Evolutionary conservation across 2,888 invertebrate species (phyloP), one percentile per base, ranked within the genome.

Genomic region (Melanophora roralis): DNA sequence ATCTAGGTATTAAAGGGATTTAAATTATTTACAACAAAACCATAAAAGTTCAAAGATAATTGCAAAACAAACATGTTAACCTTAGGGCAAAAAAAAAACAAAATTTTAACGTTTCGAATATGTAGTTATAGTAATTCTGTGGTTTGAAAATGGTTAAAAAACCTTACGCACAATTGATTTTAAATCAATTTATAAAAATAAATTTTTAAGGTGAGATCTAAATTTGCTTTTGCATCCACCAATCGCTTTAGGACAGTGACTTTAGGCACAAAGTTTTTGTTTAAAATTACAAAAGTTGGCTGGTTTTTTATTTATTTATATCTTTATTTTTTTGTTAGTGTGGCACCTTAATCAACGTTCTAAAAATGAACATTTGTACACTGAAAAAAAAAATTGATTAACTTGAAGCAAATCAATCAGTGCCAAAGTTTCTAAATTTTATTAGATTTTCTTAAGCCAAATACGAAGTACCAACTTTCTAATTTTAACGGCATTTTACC

Each of bases 131-230:
- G 6, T 12, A 47, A 7, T 36, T 62, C 43, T n/a, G n/a, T 51
- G 12, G n/a, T 19, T 38, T 57, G 16, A 27, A 68, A 21, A 60
- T 53, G 36, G 75, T 49, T 59, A 67, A 76, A 59, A 68, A 60
- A 62, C 68, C 76, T 76, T 73, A 73, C 76, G 68, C 80, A 80
- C 68, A 76, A 76, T 80, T 68, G 57, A 27, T 27, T 68, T 76
- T 67, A 27, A 64, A 57, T 76, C 67, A 80, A 36, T 75, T 49
- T 19, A 43, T 49, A 4, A 2, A 11, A 7, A 11, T 38, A 14
- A 3, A 14, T n/a, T 40, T 49, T 27, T 49, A 3, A 27, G 12
- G n/a, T 49, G n/a, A 6, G 14, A 14, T 5, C 1, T 14, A 14
- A 4, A 2, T 14, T 6, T 14, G 3, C 45, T 45, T 6, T 12